Percentiles rank a stretch among this genome's conserved stretches.
Evolutionary conservation across 2,797 vertebrate species (phyloP).

Genomic region (Thalassophryne amazonica): DNA sequence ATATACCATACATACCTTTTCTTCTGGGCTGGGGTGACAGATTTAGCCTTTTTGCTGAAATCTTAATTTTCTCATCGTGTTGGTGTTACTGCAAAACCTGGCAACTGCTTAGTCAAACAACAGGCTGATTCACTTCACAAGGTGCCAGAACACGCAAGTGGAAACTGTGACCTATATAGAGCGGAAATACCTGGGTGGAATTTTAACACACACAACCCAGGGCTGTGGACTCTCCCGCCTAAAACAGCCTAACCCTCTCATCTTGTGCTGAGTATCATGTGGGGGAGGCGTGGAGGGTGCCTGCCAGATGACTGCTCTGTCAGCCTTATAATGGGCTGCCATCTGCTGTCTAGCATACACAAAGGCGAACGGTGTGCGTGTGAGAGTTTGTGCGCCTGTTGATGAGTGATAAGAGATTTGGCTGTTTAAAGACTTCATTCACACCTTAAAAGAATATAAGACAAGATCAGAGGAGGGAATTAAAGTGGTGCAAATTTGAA

Average conservation of each 20-base stretch:
- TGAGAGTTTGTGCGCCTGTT: conserved; percentile 19
- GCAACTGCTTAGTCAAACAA: neutral
- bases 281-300: conserved; percentile 64
- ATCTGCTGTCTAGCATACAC: conserved; percentile 97
- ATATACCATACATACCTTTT: too few species aligned
- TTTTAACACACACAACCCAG: conserved; percentile 17
- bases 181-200: conserved; percentile 49
- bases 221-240: conserved; percentile 82
- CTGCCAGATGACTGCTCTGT: conserved; percentile 92
- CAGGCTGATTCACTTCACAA: conserved; percentile 27
- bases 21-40: too few species aligned
- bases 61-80: too few species aligned
- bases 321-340: conserved; percentile 89
- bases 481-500: neutral
- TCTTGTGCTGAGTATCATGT: conserved; percentile 61
- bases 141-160: conserved; percentile 43
- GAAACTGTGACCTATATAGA: conserved; percentile 76
- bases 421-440: conserved; percentile 33
- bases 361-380: conserved; percentile 83
- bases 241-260: conserved; percentile 73
- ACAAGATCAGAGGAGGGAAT: neutral
- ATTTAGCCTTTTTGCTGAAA: too few species aligned
- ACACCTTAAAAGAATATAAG: neutral
- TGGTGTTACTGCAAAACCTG: conserved; percentile 2
- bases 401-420: conserved; percentile 20